A percentile compares a stretch with the other conserved stretches of the same genome.
These are phyloP conservation scores for Spondyliosoma cantharus DNA, from an alignment of 2,797 vertebrate genomes.

Conservation along the genomic window DNA sequence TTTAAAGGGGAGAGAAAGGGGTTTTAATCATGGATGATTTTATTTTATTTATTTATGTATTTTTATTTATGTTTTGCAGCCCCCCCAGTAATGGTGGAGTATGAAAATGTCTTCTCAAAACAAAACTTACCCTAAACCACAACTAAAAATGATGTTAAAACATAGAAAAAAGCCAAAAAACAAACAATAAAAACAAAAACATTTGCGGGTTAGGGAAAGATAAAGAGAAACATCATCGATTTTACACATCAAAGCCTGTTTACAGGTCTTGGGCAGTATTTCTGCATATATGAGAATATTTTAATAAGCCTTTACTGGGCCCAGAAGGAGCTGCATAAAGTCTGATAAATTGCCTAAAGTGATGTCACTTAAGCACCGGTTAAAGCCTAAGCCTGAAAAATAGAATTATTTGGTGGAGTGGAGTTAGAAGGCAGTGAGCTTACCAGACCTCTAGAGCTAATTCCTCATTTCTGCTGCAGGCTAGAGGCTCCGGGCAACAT, in stretches of 20 bases:
- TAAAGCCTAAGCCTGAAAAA: not conserved
- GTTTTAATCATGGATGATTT: not conserved
- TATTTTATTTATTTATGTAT: too few species aligned
- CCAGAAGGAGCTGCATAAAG: constrained; percentile 1
- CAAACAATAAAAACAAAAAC: not conserved
- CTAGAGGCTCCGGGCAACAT: not conserved
- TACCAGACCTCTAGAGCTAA: not conserved
- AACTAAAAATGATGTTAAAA: not conserved
- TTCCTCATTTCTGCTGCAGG: not conserved
- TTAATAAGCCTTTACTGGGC: not conserved
- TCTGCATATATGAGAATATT: not conserved
- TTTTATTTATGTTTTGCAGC: not conserved
- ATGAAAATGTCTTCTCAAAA: not conserved
- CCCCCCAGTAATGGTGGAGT: too few species aligned
- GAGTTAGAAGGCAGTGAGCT: not conserved
- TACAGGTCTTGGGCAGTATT: not conserved
- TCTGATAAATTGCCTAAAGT: not conserved
- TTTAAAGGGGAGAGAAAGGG: not conserved
- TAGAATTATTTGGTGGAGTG: not conserved
- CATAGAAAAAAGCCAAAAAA: not conserved
- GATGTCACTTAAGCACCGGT: not conserved
- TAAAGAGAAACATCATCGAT: not conserved
- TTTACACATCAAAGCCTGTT: constrained; percentile 1
- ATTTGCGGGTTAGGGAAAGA: not conserved
- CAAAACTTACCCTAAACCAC: not conserved